Evolutionary conservation across 2,888 invertebrate species (phyloP).

Genomic region (Onthophagus sagittarius): DNA sequence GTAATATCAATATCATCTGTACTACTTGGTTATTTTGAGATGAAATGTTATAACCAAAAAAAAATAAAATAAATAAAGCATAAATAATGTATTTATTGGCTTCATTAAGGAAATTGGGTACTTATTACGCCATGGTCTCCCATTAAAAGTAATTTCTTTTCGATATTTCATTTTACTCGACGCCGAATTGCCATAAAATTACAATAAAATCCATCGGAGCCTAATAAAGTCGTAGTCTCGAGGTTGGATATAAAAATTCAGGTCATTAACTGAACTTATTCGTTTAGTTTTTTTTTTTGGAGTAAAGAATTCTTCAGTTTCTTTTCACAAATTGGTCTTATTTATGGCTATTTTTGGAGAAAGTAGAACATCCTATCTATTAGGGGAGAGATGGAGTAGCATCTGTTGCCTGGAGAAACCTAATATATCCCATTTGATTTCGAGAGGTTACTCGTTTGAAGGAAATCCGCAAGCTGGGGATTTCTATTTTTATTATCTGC

Average conservation of each 20-base stretch:
- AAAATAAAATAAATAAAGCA: too few relatives aligned
- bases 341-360: background rate
- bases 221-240: background rate
- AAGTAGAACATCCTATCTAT: background rate
- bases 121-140: background rate
- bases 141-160: background rate
- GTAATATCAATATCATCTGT: too few relatives aligned
- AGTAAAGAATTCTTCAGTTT: background rate
- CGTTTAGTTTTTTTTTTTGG: background rate
- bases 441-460: background rate
- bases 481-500: too few relatives aligned
- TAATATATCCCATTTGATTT: background rate
- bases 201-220: background rate
- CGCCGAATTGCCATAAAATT: background rate
- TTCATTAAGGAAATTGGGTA: background rate
- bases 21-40: too few relatives aligned
- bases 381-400: background rate
- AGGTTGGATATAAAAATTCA: background rate
- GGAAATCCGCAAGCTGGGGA: background rate
- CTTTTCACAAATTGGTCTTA: background rate
- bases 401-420: background rate
- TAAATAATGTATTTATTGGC: too few relatives aligned
- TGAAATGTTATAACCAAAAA: too few relatives aligned
- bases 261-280: background rate
- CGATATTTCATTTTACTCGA: background rate